Conservation (phyloP, 2,113 vertebrate genomes). For the Cephalopholis sonnerati region DNA sequence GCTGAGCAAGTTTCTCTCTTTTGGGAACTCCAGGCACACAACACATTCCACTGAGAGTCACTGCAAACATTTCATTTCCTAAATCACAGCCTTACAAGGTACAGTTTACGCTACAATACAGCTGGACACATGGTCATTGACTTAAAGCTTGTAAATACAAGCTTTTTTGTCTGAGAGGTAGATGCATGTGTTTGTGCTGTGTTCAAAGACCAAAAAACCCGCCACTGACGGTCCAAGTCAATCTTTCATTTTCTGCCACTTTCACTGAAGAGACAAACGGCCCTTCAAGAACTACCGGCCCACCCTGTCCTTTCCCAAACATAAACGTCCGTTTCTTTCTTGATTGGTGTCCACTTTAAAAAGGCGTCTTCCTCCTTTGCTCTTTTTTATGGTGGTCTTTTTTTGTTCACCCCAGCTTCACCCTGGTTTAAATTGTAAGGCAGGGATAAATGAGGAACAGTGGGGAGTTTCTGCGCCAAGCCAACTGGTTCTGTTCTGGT, state of each 20-base stretch:
- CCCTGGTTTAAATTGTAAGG: conserved; percentile 77
- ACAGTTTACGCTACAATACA: conserved; percentile 26
- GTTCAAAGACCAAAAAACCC: conserved; percentile 37
- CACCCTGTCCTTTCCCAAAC: conserved; percentile 55
- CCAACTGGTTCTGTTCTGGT: conserved; percentile 69
- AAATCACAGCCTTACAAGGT: conserved; percentile 65
- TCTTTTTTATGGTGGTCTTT: conserved; percentile 62
- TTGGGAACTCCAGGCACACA: conserved; percentile 14
- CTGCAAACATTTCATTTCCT: conserved; percentile 72
- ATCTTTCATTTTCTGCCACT: conserved; percentile 56
- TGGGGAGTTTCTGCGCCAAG: conserved; percentile 62
- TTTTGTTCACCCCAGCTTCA: conserved; percentile 52
- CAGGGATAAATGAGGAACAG: conserved; percentile 63
- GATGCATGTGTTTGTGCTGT: conserved; percentile 24
- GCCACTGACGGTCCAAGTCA: conserved; percentile 6
- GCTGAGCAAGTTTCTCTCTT: conserved; percentile 13
- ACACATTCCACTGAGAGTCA: conserved; percentile 60
- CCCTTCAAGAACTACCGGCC: conserved; percentile 35
- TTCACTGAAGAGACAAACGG: conserved; percentile 53
- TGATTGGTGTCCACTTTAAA: conserved; percentile 58
- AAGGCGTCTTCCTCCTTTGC: conserved; percentile 50
- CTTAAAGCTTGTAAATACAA: conserved; percentile 46
- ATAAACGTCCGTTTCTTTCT: conserved; percentile 69
- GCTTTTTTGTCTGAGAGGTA: conserved; percentile 28
- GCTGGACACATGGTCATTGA: conserved; percentile 52